Evolutionary conservation across 2,797 vertebrate genomes (phyloP).

Genomic region (Catostomus latipinnis): DNA sequence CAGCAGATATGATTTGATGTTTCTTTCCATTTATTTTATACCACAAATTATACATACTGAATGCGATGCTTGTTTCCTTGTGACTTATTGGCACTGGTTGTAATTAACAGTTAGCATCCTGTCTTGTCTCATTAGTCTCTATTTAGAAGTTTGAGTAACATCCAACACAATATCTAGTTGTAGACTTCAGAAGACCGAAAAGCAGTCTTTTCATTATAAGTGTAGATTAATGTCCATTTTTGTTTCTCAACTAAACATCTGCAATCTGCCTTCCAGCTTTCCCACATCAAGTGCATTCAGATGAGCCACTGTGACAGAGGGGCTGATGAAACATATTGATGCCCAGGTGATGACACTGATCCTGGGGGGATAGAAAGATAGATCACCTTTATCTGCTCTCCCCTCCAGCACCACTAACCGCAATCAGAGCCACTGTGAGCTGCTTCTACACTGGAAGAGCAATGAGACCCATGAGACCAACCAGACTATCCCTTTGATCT

Average conservation of each 20-base stretch:
- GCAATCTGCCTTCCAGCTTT: slow-evolving; percentile 38
- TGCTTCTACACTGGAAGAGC: slow-evolving; percentile 73
- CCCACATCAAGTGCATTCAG: slow-evolving; percentile 43
- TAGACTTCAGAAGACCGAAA: neutral
- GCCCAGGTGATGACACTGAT: slow-evolving; percentile 52
- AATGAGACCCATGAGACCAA: slow-evolving; percentile 66
- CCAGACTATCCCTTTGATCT: slow-evolving; percentile 41
- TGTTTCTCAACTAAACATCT: slow-evolving; percentile 10
- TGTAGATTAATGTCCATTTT: neutral
- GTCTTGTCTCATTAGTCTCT: slow-evolving; percentile 40
- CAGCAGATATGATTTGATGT: slow-evolving; percentile 50
- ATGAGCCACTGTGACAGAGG: slow-evolving; percentile 48
- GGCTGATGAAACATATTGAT: slow-evolving; percentile 18
- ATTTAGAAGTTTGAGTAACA: neutral
- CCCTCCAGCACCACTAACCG: slow-evolving; percentile 69
- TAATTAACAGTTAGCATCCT: slow-evolving; percentile 38
- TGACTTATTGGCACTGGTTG: slow-evolving; percentile 32
- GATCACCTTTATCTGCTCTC: slow-evolving; percentile 66
- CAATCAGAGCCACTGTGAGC: slow-evolving; percentile 73
- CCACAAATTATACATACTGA: slow-evolving; percentile 38
- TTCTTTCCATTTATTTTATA: slow-evolving; percentile 64
- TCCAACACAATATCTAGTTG: slow-evolving; percentile 22
- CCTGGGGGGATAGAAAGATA: slow-evolving; percentile 54
- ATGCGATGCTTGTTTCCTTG: slow-evolving; percentile 41
- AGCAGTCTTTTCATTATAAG: neutral